Base-by-base conservation (phyloP, 2,888 invertebrate genomes). In the Eueremaeus valkanovi region DNA sequence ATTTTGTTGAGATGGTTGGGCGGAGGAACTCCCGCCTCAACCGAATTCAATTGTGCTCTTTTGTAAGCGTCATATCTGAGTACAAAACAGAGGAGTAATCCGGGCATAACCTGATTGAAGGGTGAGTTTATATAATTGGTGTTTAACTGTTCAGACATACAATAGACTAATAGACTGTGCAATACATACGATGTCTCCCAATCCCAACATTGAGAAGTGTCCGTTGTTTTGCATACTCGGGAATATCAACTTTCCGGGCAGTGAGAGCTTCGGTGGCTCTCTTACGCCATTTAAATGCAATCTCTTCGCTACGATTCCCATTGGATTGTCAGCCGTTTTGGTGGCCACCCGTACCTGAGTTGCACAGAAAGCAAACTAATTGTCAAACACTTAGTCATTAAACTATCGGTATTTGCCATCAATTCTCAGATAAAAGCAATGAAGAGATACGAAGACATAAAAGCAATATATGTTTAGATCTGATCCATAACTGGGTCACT, bases 51-150 rank as follows among this genome's bases (percentile, higher is more conserved):
- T 82, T 92, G 92, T 73, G 92, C 89, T 84, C 95, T 94, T 85
- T 97, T 97, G 86, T 96, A 95, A 16, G 96, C 95, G 86, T 97
- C 97, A 84, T 96, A 97, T 55, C 97, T 92, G 81, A 97, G 85
- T 78, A 97, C 97, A 86, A 97, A 97, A 85, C 97, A 97, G 79
- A 97, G 86, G 81, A 97, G 84, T 74, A 97, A 86, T 2, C 97
- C 97, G 29, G 96, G 96, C 96, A 97, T 96, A 74, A 97, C 95
- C 87, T 87, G 81, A 27, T 80, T 79, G 61, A 24, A 13, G 36
- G 11, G 11, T 6, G 21, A 36, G 33, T 13, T 13, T 51, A 51
- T 16, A 51, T 13, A 51, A 51, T 51, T 6, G n/a, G n/a, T 6
- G 6, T n/a, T 51, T 51, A 21, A 6, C 18, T 13, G n/a, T 51